Base-by-base conservation (phyloP, 2,797 vertebrate species). In the Spinus olivaceus region DNA sequence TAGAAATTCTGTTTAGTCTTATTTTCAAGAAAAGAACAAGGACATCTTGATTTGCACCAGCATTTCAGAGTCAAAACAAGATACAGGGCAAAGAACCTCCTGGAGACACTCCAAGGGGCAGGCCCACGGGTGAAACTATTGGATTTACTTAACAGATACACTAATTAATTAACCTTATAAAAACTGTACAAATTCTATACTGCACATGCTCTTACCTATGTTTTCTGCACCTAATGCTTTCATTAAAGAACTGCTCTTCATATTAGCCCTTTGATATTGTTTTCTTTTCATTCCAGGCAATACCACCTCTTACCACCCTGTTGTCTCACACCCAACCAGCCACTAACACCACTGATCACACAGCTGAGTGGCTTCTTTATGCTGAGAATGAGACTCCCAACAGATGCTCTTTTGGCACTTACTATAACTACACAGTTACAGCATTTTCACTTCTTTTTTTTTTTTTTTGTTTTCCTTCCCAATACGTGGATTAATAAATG, bases 121-220 rank as follows among this genome's bases (percentile, higher is more conserved):
- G 13, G n/a, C 2, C 54, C 39, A 77, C 20, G 54, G 7, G n/a
- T 39, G 39, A 24, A 42, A 37, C 47, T 53, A n/a, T 1, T 30
- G 24, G 14, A 69, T 53, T 60, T 47, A 30, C 30, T 17, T 54
- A 24, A 25, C 10, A 28, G 24, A 46, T 4, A 41, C 30, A 33
- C 9, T 33, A 25, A 69, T 60, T 46, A 76, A 77, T 61, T 33
- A 61, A 47, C 10, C 13, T 61, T 47, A 18, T 22, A 25, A 46
- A 33, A 67, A 30, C 0, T 47, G 41, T 3, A 33, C 17, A 46
- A 69, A 47, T 61, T 19, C 82, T 47, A 8, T 2, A 53, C 7
- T 0, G 0, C 7, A 21, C 1, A 1, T 24, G n/a, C 1, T 6
- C 16, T 20, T 21, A 60, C 14, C n/a, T 16, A 16, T 28, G 20